Evolutionary conservation across 2,113 vertebrate genomes (phyloP).

Genomic region (Glaucidium brasilianum): DNA sequence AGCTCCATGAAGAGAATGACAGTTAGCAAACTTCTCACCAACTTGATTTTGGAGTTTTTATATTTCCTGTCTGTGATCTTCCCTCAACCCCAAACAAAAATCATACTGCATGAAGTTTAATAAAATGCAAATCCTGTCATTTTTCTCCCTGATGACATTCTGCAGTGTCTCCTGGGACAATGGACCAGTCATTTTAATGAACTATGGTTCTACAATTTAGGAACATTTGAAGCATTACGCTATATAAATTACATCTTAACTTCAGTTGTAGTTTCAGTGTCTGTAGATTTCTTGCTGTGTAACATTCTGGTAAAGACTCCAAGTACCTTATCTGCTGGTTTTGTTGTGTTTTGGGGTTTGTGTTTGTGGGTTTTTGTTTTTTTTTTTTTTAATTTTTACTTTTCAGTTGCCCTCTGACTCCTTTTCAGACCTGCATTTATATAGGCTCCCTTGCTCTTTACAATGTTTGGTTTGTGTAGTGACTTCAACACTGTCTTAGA

Average conservation of each 20-base stretch:
- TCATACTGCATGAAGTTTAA: constrained; percentile 35
- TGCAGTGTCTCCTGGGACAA: constrained; percentile 56
- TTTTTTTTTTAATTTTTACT: background rate
- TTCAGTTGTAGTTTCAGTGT: constrained; percentile 53
- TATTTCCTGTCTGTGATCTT: constrained; percentile 53
- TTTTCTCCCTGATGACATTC: constrained; percentile 47
- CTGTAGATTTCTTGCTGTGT: background rate
- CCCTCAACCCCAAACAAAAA: background rate
- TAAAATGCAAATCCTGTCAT: constrained; percentile 49
- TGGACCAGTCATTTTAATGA: constrained; percentile 53
- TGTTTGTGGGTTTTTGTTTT: too few relatives aligned
- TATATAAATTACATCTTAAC: constrained; percentile 57
- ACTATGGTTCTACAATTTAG: constrained; percentile 54
- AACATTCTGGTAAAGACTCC: constrained; percentile 5
- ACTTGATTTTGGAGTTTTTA: constrained; percentile 31
- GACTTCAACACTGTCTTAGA: constrained; percentile 82
- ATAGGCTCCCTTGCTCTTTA: constrained; percentile 74
- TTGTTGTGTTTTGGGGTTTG: background rate
- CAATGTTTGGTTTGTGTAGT: constrained; percentile 85
- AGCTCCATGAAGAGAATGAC: background rate
- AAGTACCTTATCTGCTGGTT: constrained; percentile 36
- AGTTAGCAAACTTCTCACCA: constrained; percentile 22
- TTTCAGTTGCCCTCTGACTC: constrained; percentile 60
- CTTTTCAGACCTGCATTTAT: constrained; percentile 72
- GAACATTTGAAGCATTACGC: constrained; percentile 51